A percentile compares a stretch with the other conserved stretches of the same genome.
Evolutionary conservation across 92 coral and sea anemone species (phyloP).

Genomic region (Heteractis magnifica): DNA sequence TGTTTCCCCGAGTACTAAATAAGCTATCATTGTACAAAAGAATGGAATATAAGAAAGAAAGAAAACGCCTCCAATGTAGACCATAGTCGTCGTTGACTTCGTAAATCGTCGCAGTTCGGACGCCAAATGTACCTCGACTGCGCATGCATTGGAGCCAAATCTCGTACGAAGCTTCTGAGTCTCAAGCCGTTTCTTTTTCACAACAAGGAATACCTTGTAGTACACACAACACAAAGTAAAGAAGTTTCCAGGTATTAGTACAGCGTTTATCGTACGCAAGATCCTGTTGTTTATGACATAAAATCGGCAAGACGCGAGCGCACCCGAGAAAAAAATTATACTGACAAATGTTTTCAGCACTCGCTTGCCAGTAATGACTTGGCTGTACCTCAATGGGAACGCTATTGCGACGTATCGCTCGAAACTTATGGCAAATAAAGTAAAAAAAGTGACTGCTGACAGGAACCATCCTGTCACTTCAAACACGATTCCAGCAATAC

Average conservation of each 20-base stretch:
- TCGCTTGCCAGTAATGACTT: not conserved
- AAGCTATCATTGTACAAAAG: conserved; percentile 23
- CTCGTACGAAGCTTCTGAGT: not conserved
- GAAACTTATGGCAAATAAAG: conserved; percentile 9
- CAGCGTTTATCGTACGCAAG: conserved; percentile 8
- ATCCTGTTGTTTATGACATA: not conserved
- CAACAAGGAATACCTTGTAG: not conserved
- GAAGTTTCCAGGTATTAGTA: conserved; percentile 12
- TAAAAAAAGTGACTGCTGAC: conserved; percentile 16
- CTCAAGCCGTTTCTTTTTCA: not conserved
- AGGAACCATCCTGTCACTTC: conserved; percentile 14
- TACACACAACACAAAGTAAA: not conserved
- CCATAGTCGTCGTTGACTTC: conserved; percentile 14
- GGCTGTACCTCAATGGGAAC: not conserved
- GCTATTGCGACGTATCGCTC: conserved; percentile 14
- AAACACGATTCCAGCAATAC: conserved; percentile 8
- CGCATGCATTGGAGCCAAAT: conserved; percentile 13
- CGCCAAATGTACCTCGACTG: conserved; percentile 1
- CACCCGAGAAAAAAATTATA: not conserved
- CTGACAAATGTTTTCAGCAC: not conserved
- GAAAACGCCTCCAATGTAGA: conserved; percentile 1
- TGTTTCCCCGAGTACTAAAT: conserved; percentile 3
- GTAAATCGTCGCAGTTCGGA: conserved; percentile 13
- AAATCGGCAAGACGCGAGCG: conserved; percentile 5
- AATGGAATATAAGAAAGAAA: conserved; percentile 12